These are phyloP conservation scores for Leptatherina wallacei DNA, from an alignment of 2,797 vertebrate genomes.

Conservation along the genomic window DNA sequence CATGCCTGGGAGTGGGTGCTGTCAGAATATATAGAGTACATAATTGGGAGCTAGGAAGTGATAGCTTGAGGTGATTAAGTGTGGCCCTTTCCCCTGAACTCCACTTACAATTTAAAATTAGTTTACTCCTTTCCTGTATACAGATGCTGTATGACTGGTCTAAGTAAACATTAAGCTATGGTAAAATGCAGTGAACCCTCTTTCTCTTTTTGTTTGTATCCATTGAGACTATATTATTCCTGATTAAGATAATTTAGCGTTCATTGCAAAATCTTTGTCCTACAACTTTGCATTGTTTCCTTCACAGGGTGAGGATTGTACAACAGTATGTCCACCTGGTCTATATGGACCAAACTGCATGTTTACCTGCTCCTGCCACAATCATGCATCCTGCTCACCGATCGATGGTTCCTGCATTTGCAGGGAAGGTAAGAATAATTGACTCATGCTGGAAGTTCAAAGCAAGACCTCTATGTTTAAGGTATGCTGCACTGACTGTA, in stretches of 20 bases:
- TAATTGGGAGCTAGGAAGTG: conserved; percentile 50
- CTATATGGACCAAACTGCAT: conserved; percentile 92
- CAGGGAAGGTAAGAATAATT: conserved; percentile 88
- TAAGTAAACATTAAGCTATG: conserved; percentile 37
- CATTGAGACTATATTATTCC: conserved; percentile 31
- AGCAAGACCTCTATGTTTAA: conserved; percentile 10
- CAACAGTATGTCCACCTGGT: conserved; percentile 85
- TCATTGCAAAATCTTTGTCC: conserved; percentile 32
- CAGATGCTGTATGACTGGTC: conserved; percentile 23
- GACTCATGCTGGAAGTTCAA: conserved; percentile 1
- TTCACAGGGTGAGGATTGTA: conserved; percentile 89
- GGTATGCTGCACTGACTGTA: conserved; percentile 1
- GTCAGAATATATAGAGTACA: conserved; percentile 54
- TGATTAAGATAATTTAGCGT: conserved; percentile 39
- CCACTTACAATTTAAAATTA: conserved; percentile 36
- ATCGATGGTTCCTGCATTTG: conserved; percentile 94
- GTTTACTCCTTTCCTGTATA: conserved; percentile 29
- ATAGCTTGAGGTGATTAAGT: conserved; percentile 42
- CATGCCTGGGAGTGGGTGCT: conserved; percentile 38
- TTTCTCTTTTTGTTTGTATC: conserved; percentile 17
- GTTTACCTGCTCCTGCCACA: conserved; percentile 90
- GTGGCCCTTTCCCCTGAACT: conserved; percentile 40
- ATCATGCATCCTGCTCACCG: conserved; percentile 89
- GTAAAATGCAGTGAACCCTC: conserved; percentile 24
- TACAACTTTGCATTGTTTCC: conserved; percentile 43